A percentile compares a stretch with the other conserved stretches of the same genome.
Evolutionary conservation across 2,113 vertebrate species (phyloP).

Genomic region (Ovis canadensis): DNA sequence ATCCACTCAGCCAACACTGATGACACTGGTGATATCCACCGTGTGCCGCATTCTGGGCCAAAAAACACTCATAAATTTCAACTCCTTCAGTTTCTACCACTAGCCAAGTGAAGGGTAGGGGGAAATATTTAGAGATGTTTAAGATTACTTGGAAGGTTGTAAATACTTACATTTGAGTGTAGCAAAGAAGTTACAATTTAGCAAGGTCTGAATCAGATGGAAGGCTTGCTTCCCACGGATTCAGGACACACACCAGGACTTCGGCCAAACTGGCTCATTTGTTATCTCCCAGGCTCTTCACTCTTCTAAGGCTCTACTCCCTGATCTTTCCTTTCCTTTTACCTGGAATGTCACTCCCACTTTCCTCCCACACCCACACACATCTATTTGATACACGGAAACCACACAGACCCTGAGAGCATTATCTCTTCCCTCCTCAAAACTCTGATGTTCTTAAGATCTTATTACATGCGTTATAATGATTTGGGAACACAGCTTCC

Average conservation of each 20-base stretch:
- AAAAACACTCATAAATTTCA: not conserved
- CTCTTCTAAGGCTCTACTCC: not conserved
- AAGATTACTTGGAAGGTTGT: not conserved
- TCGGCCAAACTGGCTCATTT: not conserved
- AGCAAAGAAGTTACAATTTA: not conserved
- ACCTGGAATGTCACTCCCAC: not conserved
- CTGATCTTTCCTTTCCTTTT: not conserved
- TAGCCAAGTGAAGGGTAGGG: not conserved
- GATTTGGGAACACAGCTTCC: not conserved
- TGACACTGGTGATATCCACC: not conserved
- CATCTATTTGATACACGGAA: not conserved
- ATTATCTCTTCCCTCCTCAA: not conserved
- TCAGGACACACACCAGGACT: not conserved
- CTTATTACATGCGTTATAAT: not conserved
- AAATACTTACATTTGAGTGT: not conserved
- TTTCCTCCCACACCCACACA: not conserved
- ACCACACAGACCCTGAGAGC: not conserved
- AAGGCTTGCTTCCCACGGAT: not conserved
- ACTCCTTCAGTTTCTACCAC: not conserved
- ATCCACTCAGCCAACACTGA: not conserved
- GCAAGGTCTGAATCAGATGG: not conserved
- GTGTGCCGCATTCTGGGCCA: not conserved
- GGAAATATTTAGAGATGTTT: not conserved
- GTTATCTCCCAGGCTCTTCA: not conserved
- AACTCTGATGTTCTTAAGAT: not conserved